phyloP scores from a whole-genome alignment of 1,140 invertebrate genomes.

The Oncopodura yosiiana region DNA sequence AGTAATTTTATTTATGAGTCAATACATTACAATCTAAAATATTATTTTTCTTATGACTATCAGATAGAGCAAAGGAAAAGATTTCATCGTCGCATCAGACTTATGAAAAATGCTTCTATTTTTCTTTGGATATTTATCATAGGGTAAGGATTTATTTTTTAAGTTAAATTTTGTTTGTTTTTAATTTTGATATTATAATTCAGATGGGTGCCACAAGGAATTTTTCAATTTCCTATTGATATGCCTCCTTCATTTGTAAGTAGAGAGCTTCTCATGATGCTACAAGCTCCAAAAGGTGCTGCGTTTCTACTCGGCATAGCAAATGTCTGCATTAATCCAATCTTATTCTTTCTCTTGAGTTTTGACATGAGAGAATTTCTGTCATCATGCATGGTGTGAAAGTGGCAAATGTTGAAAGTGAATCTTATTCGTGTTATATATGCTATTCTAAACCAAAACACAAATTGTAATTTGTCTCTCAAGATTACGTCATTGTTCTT shows the following conservation, averaged over 20 bases:
- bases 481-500: background rate
- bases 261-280: no score
- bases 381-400: slow-evolving; percentile 3
- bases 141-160: no score
- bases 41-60: no score
- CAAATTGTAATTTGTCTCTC: no score
- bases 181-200: no score
- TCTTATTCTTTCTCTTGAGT: slow-evolving; percentile 17
- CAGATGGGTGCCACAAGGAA: slow-evolving; percentile 24
- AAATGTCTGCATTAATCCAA: slow-evolving; percentile 16
- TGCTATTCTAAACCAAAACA: no score
- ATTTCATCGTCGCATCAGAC: slow-evolving; percentile 16
- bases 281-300: no score
- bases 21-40: no score
- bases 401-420: background rate
- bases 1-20: no score
- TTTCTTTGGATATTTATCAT: slow-evolving; percentile 24
- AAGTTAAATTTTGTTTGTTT: no score
- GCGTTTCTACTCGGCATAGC: slow-evolving; percentile 3
- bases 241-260: no score
- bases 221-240: slow-evolving; percentile 27
- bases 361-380: slow-evolving; percentile 21
- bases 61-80: slow-evolving; percentile 23
- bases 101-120: slow-evolving; percentile 27
- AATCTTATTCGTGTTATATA: background rate